Conservation (phyloP, 2,797 vertebrate genomes). For the Gadopsis bispinosus region DNA sequence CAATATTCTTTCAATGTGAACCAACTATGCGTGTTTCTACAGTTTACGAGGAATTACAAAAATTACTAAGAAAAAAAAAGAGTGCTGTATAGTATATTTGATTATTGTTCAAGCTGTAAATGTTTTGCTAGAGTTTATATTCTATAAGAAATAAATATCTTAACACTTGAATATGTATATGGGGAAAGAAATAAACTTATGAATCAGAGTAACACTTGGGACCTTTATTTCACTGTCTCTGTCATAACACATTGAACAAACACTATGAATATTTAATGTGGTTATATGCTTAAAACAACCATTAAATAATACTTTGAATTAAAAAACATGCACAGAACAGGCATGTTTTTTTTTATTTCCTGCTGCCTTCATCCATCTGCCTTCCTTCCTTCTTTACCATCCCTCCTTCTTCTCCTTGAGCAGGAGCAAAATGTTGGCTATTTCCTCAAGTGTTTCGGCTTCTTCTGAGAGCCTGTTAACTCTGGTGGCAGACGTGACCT, state of each 20-base stretch:
- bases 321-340: slow-evolving; percentile 27
- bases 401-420: slow-evolving; percentile 61
- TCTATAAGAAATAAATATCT: slow-evolving; percentile 86
- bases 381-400: background rate
- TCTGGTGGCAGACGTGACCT: slow-evolving; percentile 39
- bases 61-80: slow-evolving; percentile 65
- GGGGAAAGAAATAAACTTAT: slow-evolving; percentile 80
- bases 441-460: slow-evolving; percentile 68
- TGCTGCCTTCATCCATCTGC: background rate
- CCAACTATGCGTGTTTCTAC: slow-evolving; percentile 86
- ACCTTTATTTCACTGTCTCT: slow-evolving; percentile 55
- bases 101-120: slow-evolving; percentile 89
- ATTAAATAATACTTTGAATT: background rate
- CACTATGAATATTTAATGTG: slow-evolving; percentile 1
- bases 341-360: background rate
- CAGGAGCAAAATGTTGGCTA: slow-evolving; percentile 77
- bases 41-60: slow-evolving; percentile 85
- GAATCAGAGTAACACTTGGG: slow-evolving; percentile 46
- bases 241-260: slow-evolving; percentile 23
- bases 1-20: slow-evolving; percentile 84
- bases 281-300: background rate
- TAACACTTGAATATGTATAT: slow-evolving; percentile 84
- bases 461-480: slow-evolving; percentile 61
- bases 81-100: slow-evolving; percentile 89
- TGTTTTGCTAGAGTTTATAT: slow-evolving; percentile 93